A percentile compares a stretch with the other conserved stretches of the same genome.
phyloP scores from a whole-genome alignment of 64 coral and sea anemone genomes.

The Stichodactyla helianthus region DNA sequence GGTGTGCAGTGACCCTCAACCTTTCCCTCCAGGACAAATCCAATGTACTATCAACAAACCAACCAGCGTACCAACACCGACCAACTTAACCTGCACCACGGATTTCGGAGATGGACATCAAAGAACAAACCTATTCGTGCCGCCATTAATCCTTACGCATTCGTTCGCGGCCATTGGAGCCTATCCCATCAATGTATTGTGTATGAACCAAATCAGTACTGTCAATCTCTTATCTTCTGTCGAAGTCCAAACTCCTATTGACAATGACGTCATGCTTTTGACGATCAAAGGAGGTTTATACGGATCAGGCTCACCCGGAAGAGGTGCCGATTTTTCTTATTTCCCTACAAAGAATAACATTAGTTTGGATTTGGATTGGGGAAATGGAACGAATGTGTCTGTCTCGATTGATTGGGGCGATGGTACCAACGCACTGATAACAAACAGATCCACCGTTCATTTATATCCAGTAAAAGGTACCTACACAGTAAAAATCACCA shows the following conservation, averaged over 20 bases:
- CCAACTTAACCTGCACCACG: constrained; percentile 49
- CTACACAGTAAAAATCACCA: constrained; percentile 18
- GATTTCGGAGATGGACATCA: constrained; percentile 53
- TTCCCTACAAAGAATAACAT: not conserved
- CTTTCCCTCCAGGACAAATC: constrained; percentile 62
- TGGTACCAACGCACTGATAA: not conserved
- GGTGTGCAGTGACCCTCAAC: constrained; percentile 40
- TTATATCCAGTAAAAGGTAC: constrained; percentile 6
- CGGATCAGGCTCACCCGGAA: constrained; percentile 45
- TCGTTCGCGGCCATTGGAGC: constrained; percentile 30
- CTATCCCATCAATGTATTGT: constrained; percentile 56
- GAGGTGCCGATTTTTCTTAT: constrained; percentile 7
- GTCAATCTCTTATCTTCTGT: constrained; percentile 20
- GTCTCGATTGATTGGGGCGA: constrained; percentile 58
- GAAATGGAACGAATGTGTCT: constrained; percentile 78
- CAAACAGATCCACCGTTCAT: constrained; percentile 46
- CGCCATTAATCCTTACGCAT: constrained; percentile 30
- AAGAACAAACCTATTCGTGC: not conserved
- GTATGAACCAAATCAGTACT: constrained; percentile 46
- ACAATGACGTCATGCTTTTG: not conserved
- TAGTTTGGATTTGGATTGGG: not conserved
- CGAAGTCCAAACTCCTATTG: constrained; percentile 75
- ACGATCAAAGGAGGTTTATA: constrained; percentile 50
- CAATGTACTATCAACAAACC: constrained; percentile 38
- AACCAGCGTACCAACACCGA: constrained; percentile 27